Conservation (phyloP, 2,888 invertebrate genomes). For the Oligia fasciuncula region DNA sequence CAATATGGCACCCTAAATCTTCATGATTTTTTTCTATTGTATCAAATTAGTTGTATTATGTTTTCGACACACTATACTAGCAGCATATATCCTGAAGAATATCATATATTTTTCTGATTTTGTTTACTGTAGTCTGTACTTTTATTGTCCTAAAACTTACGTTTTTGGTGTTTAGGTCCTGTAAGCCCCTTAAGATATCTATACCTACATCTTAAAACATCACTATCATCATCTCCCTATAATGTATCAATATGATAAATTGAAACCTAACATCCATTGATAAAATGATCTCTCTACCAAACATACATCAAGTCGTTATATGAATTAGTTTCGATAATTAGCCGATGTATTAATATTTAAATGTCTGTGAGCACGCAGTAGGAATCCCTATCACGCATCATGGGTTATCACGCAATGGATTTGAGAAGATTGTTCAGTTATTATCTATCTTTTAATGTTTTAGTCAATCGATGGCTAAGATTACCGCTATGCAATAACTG, state of each 20-base stretch:
- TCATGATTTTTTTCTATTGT: too few relatives aligned
- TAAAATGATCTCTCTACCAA: constrained; percentile 4
- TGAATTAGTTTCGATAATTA: constrained; percentile 25
- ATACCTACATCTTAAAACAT: not conserved
- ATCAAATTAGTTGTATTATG: too few relatives aligned
- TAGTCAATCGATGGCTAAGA: not conserved
- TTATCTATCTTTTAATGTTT: not conserved
- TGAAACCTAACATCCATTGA: constrained; percentile 5
- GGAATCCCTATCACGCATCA: constrained; percentile 33
- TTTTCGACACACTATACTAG: too few relatives aligned
- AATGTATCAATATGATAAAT: constrained; percentile 6
- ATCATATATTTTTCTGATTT: too few relatives aligned
- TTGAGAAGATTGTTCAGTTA: not conserved
- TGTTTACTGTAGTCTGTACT: too few relatives aligned
- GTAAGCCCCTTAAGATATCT: too few relatives aligned
- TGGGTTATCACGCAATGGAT: constrained; percentile 19
- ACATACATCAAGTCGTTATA: not conserved
- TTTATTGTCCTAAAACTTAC: too few relatives aligned
- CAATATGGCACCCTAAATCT: too few relatives aligned
- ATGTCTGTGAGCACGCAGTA: constrained; percentile 23
- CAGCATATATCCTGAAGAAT: too few relatives aligned
- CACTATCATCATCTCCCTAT: not conserved
- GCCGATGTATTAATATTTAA: constrained; percentile 29
- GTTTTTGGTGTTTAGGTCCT: too few relatives aligned
- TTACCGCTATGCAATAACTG: not conserved